Evolutionary conservation across 2,113 vertebrate species (phyloP).

Genomic region (Regulus satrapa): DNA sequence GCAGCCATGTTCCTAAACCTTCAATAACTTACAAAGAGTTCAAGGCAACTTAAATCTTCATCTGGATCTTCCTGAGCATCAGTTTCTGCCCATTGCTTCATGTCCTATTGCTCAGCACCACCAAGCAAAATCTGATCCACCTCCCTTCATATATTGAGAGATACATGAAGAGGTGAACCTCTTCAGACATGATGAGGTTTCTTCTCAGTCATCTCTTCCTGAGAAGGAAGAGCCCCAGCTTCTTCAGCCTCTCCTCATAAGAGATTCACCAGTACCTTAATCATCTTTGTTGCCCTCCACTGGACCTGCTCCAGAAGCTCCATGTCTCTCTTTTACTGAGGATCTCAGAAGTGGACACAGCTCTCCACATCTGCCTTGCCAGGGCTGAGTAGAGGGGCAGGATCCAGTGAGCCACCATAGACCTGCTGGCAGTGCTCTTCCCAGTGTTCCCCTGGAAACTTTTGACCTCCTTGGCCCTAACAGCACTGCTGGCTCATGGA

Average conservation of each 20-base stretch:
- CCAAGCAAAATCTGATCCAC: not conserved
- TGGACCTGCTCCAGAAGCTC: not conserved
- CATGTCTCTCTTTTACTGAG: too few species aligned
- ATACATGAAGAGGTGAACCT: too few species aligned
- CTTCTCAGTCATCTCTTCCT: too few species aligned
- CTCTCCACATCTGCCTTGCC: not conserved
- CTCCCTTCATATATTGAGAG: not conserved
- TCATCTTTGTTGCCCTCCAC: too few species aligned
- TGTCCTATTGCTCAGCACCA: not conserved
- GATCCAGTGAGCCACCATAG: accelerated
- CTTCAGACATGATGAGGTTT: not conserved
- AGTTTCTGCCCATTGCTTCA: not conserved
- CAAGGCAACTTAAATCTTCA: not conserved
- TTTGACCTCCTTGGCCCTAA: not conserved
- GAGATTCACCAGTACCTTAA: not conserved
- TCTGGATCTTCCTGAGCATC: not conserved
- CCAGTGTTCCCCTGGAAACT: accelerated
- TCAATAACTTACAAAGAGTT: not conserved
- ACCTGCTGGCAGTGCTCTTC: not conserved
- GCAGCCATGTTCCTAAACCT: not conserved
- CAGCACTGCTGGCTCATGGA: not conserved
- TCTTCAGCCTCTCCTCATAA: not conserved
- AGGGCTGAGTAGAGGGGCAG: not conserved
- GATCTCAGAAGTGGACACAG: not conserved
- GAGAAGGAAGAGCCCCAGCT: not conserved